Evolutionary conservation across 2,113 vertebrate genomes (phyloP).

Genomic region (Elgaria multicarinata): DNA sequence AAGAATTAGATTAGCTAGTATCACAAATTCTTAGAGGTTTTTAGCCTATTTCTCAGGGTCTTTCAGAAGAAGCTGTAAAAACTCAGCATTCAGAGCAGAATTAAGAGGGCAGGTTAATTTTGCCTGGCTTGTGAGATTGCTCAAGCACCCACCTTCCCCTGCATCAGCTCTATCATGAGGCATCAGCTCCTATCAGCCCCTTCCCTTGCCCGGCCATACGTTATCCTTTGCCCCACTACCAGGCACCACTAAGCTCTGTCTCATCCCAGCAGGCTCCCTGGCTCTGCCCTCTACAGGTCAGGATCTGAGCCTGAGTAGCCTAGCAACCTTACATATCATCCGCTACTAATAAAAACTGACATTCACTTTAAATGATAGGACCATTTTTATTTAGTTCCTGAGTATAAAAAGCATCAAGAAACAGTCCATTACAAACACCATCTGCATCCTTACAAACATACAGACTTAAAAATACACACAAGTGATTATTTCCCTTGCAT

Average conservation of each 20-base stretch:
- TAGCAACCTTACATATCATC: not conserved
- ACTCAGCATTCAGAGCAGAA: not conserved
- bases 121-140: not conserved
- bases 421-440: conserved; percentile 47
- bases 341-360: not conserved
- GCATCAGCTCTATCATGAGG: not conserved
- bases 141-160: not conserved
- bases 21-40: not conserved
- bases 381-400: conserved; percentile 75
- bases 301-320: not conserved
- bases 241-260: not conserved
- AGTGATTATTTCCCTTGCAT: not conserved
- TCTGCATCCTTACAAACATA: conserved; percentile 42
- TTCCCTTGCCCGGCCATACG: not conserved
- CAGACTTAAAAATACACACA: conserved; percentile 29
- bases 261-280: not conserved
- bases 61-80: not conserved
- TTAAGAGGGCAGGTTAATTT: not conserved
- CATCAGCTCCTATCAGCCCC: not conserved
- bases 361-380: conserved; percentile 25
- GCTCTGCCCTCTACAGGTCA: not conserved
- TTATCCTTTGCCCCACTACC: not conserved
- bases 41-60: not conserved
- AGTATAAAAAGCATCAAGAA: conserved; percentile 68
- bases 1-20: not conserved